phyloP scores from a whole-genome alignment of 2,113 vertebrate species.

The Agapornis roseicollis region DNA sequence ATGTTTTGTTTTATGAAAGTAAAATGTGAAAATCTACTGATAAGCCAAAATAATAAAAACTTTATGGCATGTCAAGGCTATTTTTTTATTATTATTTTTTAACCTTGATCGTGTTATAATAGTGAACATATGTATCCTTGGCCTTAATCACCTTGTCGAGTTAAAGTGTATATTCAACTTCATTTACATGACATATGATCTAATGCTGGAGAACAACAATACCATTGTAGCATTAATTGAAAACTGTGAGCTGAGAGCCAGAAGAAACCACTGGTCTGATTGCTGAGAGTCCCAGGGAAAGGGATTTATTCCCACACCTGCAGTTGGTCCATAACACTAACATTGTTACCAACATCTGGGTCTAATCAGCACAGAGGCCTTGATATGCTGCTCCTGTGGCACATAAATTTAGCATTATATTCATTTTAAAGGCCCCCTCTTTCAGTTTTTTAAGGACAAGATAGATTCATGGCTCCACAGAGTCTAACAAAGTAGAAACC shows the following conservation, averaged over 20 bases:
- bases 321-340: slow-evolving; percentile 80
- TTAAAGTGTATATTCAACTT: slow-evolving; percentile 79
- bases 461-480: slow-evolving; percentile 86
- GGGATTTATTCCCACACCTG: slow-evolving; percentile 84
- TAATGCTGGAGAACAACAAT: slow-evolving; percentile 84
- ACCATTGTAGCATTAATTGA: slow-evolving; percentile 81
- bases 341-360: slow-evolving; percentile 85
- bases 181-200: slow-evolving; percentile 84
- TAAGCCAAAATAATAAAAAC: slow-evolving; percentile 81
- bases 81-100: slow-evolving; percentile 67
- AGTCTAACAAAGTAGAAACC: slow-evolving; percentile 82
- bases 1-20: slow-evolving; percentile 67
- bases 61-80: slow-evolving; percentile 72
- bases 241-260: slow-evolving; percentile 75
- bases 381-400: slow-evolving; percentile 78
- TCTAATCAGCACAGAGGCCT: slow-evolving; percentile 80
- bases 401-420: slow-evolving; percentile 83
- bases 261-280: slow-evolving; percentile 78
- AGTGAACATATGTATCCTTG: slow-evolving; percentile 80
- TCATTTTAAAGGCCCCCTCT: slow-evolving; percentile 76
- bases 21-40: slow-evolving; percentile 81
- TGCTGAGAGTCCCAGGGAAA: slow-evolving; percentile 75
- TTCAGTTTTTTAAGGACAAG: slow-evolving; percentile 83
- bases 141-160: slow-evolving; percentile 81
- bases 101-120: slow-evolving; percentile 76